A percentile compares a stretch with the other conserved stretches of the same genome.
phyloP scores from a whole-genome alignment of 2,113 vertebrate species.

The Labeo catla region DNA sequence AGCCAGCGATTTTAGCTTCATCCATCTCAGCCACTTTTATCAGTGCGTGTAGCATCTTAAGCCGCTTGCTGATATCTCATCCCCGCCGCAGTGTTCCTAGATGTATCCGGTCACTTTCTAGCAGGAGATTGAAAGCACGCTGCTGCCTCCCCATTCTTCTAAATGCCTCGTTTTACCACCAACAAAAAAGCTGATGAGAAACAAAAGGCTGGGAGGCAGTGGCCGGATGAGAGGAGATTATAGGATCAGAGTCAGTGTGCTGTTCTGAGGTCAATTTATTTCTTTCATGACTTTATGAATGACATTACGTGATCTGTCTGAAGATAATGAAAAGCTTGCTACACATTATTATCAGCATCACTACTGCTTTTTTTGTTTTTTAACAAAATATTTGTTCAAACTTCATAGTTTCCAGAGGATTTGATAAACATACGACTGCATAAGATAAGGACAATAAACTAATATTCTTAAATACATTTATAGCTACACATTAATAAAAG shows the following conservation, averaged over 20 bases:
- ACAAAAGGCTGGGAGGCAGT: background rate
- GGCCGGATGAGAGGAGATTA: constrained; percentile 7
- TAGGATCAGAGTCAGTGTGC: background rate
- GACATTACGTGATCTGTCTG: background rate
- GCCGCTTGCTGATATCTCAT: constrained; percentile 56
- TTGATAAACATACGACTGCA: background rate
- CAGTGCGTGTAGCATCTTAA: constrained; percentile 55
- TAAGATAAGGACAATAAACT: background rate
- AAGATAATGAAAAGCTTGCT: constrained; percentile 10
- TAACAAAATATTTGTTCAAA: background rate
- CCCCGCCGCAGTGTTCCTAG: constrained; percentile 46
- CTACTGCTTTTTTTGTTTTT: background rate
- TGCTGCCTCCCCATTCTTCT: constrained; percentile 20
- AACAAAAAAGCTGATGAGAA: constrained; percentile 20
- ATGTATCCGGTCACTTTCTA: constrained; percentile 52
- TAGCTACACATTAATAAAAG: background rate
- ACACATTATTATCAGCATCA: background rate
- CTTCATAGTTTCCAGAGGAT: background rate
- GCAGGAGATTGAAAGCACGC: constrained; percentile 52
- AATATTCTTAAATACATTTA: background rate
- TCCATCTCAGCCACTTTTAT: constrained; percentile 59
- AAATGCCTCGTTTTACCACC: constrained; percentile 29
- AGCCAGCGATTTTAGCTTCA: constrained; percentile 58
- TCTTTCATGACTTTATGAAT: background rate
- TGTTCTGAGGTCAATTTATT: background rate